Base-by-base conservation (phyloP, 2,797 vertebrate species). In the Artibeus jamaicensis region DNA sequence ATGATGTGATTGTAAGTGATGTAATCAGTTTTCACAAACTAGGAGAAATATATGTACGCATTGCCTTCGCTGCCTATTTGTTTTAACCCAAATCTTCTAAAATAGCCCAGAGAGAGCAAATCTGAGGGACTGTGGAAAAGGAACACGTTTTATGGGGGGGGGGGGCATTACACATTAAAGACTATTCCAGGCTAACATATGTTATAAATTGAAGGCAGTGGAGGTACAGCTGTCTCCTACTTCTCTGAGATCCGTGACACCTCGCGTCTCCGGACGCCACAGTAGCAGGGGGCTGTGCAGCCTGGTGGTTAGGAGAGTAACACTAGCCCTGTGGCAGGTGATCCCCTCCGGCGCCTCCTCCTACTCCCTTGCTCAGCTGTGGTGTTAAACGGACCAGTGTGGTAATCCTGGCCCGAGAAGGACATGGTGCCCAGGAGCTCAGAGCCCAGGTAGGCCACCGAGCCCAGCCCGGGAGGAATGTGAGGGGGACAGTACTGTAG, bases 1-100 rank as follows among this genome's bases (percentile, higher is more conserved):
- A 82, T 59, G 86, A 86, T 87, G 39, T 57, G 70, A 78, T 87
- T 95, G 89, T 77, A 82, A 86, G 50, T 53, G 89, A 87, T 37
- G 67, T 29, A 48, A 81, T 76, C 32, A 24, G 32, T 82, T 94
- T 90, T 94, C 48, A 74, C 42, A 79, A 90, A 87, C 34, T 2
- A 39, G 77, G 65, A 88, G 73, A 88, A 87, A 86, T 87, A 32
- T 12, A 34, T 11, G 62, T 11, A 57, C 4, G 21, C 11, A 19
- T 73, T 76, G 77, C 21, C 14, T 24, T 74, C 24, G 50, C 16
- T 68, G 19, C 22, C 16, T 1, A 8, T 37, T 76, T 77, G 15
- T 90, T 86, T 94, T 32, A 68, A 87, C 22, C 18, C 71, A 86
- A 9, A 53, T 92, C 62, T 86, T 92, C 81, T 77, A 73, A 90